Evolutionary conservation across 2,888 invertebrate species (phyloP).

Genomic region (Pseudococcus longispinus): DNA sequence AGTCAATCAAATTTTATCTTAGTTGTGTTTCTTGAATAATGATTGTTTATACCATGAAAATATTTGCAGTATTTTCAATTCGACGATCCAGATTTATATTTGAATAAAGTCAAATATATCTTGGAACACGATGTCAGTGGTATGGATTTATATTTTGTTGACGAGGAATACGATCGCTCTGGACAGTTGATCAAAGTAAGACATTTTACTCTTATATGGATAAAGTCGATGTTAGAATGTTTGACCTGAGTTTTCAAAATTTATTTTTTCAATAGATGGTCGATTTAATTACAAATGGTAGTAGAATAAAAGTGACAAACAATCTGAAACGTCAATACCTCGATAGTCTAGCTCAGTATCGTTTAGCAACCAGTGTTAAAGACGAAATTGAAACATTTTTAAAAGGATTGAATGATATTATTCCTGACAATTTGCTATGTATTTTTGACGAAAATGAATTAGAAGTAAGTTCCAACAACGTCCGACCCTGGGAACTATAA

Average conservation of each 20-base stretch:
- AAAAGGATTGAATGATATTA: slow-evolving; percentile 87
- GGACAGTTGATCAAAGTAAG: slow-evolving; percentile 77
- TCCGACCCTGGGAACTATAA: too few species aligned
- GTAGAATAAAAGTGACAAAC: slow-evolving; percentile 75
- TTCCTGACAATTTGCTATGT: slow-evolving; percentile 90
- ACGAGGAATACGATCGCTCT: slow-evolving; percentile 82
- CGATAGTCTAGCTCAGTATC: slow-evolving; percentile 87
- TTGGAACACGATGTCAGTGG: slow-evolving; percentile 85
- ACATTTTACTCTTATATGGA: neutral
- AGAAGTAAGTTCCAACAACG: slow-evolving; percentile 70
- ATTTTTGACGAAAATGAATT: slow-evolving; percentile 96
- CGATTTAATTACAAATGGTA: slow-evolving; percentile 84
- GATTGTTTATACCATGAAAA: neutral
- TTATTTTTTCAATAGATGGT: slow-evolving; percentile 65
- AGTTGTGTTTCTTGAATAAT: neutral
- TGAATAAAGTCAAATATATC: slow-evolving; percentile 92
- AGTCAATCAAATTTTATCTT: slow-evolving; percentile 11
- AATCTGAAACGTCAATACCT: slow-evolving; percentile 81
- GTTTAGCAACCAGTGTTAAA: slow-evolving; percentile 80
- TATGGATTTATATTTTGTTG: slow-evolving; percentile 85
- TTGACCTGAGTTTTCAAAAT: too few species aligned
- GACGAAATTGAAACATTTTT: slow-evolving; percentile 87
- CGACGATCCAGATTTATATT: slow-evolving; percentile 91
- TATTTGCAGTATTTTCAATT: slow-evolving; percentile 84
- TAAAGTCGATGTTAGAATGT: neutral